A percentile compares a stretch with the other conserved stretches of the same genome.
phyloP scores from a whole-genome alignment of 2,888 invertebrate genomes.

The Nesidiocoris tenuis region DNA sequence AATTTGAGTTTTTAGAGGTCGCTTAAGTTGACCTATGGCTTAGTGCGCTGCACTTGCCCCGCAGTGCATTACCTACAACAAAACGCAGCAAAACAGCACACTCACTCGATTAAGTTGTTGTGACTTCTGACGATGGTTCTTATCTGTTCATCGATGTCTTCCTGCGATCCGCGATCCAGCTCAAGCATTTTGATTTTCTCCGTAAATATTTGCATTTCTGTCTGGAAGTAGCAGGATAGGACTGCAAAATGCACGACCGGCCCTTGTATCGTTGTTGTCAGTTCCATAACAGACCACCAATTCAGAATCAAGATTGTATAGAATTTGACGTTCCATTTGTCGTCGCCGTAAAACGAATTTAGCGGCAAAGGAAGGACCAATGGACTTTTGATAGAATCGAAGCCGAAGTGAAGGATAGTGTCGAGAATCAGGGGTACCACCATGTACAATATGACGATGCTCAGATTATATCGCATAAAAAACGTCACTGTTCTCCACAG shows the following conservation, averaged over 20 bases:
- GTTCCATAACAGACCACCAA: background rate
- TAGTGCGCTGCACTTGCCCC: too few relatives aligned
- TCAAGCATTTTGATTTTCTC: background rate
- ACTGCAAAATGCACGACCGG: background rate
- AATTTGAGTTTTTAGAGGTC: too few relatives aligned
- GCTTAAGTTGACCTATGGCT: too few relatives aligned
- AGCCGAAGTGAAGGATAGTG: constrained; percentile 4
- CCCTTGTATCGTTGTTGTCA: background rate
- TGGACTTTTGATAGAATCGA: background rate
- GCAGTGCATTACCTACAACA: too few relatives aligned
- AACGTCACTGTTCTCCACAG: background rate
- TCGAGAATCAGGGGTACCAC: background rate
- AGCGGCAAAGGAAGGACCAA: background rate
- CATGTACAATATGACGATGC: background rate
- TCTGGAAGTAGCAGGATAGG: background rate
- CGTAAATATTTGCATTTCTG: background rate
- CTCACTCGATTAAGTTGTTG: background rate
- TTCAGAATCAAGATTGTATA: background rate
- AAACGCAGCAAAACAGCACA: too few relatives aligned
- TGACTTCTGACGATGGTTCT: background rate
- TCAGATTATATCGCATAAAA: background rate
- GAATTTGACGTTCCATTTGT: constrained; percentile 2
- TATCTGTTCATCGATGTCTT: background rate
- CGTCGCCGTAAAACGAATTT: background rate
- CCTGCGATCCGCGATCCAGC: background rate